Evolutionary conservation across 2,113 vertebrate species (phyloP), one percentile per base, ranked within the genome.

Genomic region (Phalacrocorax pelagicus): DNA sequence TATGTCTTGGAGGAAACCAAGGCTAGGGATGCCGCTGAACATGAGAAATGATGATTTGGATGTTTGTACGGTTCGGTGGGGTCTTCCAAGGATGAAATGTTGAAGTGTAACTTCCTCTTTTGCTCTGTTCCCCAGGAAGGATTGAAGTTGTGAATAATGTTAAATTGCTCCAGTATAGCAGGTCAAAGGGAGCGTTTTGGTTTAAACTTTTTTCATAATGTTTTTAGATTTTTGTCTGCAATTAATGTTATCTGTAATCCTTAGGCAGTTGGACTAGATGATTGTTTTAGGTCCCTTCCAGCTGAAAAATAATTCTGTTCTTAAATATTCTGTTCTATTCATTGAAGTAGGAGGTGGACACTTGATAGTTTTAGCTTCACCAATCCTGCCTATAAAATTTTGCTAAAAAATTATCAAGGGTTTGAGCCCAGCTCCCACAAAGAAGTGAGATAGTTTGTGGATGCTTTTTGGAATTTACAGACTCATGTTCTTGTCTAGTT

Each of bases 21-120:
- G 40, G 12, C n/a, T 42, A 6, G 40, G 32, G 29, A 11, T 81
- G 51, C 22, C 12, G 12, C 26, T 55, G 55, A 63, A 40, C 9
- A 15, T 24, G 26, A 59, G 44, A 69, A 62, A 27, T 2, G 6
- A 12, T 20, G 11, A 13, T 70, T 70, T 78, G 63, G 30, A 17
- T 26, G 5, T 59, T 1, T 2, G 24, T 62, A 7, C 0, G 0
- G 32, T 61, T 84, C 2, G 12, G 13, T 1, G 5, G 16, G 11
- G 2, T 71, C 69, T 78, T 70, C 51, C 29, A 57, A 11, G 61
- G 18, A 18, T 36, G 61, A 49, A 72, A 44, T 2, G 1, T 59
- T 55, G 23, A 61, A 72, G 36, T 38, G 30, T 81, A 78, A 7
- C 14, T 90, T 84, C 47, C 6, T 51, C 62, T 75, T 58, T 62